These are phyloP conservation scores for Rhopilema esculentum DNA, from an alignment of 30 jellyfish, hydroid and myxozoan species.

Conservation along the genomic window DNA sequence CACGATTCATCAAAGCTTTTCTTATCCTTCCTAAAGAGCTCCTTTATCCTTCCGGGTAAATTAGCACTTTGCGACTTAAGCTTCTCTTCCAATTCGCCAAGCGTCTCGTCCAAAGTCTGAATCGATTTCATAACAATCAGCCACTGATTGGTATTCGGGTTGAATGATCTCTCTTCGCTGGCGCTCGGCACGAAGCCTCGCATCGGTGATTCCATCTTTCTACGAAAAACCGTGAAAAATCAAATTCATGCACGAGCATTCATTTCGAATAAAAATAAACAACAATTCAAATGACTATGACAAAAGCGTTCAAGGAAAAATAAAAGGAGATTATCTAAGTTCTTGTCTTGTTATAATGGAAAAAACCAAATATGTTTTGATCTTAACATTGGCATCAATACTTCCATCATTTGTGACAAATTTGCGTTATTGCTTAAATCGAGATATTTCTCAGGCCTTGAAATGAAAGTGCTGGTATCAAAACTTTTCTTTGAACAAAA, in stretches of 20 bases:
- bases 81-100: slow-evolving; percentile 43
- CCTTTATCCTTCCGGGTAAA: slow-evolving; percentile 33
- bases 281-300: too few species aligned
- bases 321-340: too few species aligned
- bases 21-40: slow-evolving; percentile 45
- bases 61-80: slow-evolving; percentile 52
- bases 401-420: too few species aligned
- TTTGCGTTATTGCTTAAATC: too few species aligned
- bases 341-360: too few species aligned
- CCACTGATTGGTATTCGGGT: slow-evolving; percentile 54
- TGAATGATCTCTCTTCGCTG: slow-evolving; percentile 24
- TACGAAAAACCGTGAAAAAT: neutral
- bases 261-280: too few species aligned
- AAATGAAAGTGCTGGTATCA: too few species aligned
- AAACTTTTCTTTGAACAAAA: too few species aligned
- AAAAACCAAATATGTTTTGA: too few species aligned
- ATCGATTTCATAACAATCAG: slow-evolving; percentile 54
- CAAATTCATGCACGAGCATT: neutral
- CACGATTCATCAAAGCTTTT: slow-evolving; percentile 60
- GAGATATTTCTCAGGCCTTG: too few species aligned
- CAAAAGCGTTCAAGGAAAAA: too few species aligned
- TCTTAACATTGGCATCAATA: too few species aligned
- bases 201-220: neutral
- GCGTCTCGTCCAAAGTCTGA: slow-evolving; percentile 67
- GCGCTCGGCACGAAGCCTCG: neutral